Conservation (phyloP, 2,888 invertebrate genomes). For the Leptopilina syphax region DNA sequence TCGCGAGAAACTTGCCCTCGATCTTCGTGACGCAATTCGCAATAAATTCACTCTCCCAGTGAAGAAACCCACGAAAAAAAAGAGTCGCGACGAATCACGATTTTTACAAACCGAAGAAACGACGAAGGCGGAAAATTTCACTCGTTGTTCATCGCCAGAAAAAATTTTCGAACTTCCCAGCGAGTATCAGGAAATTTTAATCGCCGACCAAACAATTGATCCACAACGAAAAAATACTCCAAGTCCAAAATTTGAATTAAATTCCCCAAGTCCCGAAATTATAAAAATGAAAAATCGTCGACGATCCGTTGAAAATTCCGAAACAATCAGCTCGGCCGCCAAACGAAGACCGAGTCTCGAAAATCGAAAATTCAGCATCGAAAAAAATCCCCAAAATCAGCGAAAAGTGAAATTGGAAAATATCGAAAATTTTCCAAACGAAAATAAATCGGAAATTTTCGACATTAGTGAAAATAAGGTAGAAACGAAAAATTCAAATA, state of each 20-base stretch:
- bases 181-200: constrained; percentile 56
- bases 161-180: constrained; percentile 41
- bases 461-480: background rate
- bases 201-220: constrained; percentile 55
- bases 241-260: background rate
- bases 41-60: constrained; percentile 28
- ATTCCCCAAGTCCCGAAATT: no score
- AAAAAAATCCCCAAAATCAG: background rate
- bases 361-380: constrained; percentile 15
- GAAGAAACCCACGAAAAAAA: constrained; percentile 24
- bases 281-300: background rate
- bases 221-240: constrained; percentile 2
- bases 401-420: background rate
- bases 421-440: background rate
- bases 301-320: constrained; percentile 35
- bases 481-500: background rate
- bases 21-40: constrained; percentile 13
- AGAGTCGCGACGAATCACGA: constrained; percentile 22
- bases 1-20: constrained; percentile 2
- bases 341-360: constrained; percentile 30
- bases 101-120: background rate
- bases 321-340: constrained; percentile 39
- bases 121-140: background rate
- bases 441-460: background rate
- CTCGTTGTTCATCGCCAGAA: constrained; percentile 20